Evolutionary conservation across 1,140 invertebrate species (phyloP), one percentile per base, ranked within the genome.

Genomic region (Aphelinus atriplicis): DNA sequence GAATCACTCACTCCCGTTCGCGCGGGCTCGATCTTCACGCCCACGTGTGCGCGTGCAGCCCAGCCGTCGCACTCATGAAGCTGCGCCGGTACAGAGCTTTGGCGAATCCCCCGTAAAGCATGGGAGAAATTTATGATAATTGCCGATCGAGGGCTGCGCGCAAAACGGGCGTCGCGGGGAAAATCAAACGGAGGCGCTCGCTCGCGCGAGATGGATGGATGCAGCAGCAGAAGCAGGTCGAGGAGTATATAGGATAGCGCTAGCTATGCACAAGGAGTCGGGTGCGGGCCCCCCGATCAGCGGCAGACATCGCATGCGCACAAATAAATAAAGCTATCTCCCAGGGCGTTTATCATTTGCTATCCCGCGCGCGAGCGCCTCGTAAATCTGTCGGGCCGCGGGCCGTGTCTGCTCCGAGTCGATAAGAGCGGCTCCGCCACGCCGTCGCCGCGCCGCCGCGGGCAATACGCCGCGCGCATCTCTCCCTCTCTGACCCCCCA

Each of bases 311-410:
- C 79, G 81, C 26, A 26, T 26, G 26, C 26, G 26, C 78, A 82
- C 84, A 82, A 88, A 88, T 88, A 88, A 88, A 88, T 88, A 88
- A 88, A 88, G 85, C 84, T 88, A 88, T 88, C 86, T 87, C 84
- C 80, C 80, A 80, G 80, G 79, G 80, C 86, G 84, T 88, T 87
- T 88, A 88, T 88, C 86, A 88, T 87, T 86, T 83, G 82, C 85
- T 88, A 88, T 87, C 85, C 26, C 26, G 26, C 26, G 26, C 26
- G 26, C 85, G 81, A 67, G 71, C 84, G 82, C 82, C 85, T 88
- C 86, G 84, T 88, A 88, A 88, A 88, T 88, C 85, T 88, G 84
- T 84, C 81, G 80, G 79, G 77, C 81, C 26, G 58, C 58, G 48
- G 43, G 82, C 73, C 76, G 80, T 83, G 83, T 86, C 84, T 86